Evolutionary conservation across 2,888 invertebrate species (phyloP), one percentile per base, ranked within the genome.

Genomic region (Augiades crinisus): DNA sequence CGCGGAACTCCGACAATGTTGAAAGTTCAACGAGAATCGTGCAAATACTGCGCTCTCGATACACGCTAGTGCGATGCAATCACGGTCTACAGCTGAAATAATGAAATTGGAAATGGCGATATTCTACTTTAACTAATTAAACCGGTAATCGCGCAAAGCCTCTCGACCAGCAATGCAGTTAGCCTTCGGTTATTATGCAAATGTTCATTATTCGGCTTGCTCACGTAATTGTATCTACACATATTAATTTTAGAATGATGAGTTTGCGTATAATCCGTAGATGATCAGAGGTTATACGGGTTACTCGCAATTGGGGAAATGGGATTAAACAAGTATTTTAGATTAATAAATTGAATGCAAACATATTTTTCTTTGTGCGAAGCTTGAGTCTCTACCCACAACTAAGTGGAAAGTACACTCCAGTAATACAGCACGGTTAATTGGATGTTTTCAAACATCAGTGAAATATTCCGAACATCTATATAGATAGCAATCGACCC

Each of bases 91-190:
- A 38, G 27, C 19, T 47, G 19, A 30, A 30, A 27, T 38, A 47
- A 38, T 38, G 47, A 47, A 47, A 47, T 37, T 38, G 37, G 37
- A 38, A 37, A 38, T 47, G 38, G 19, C 37, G 13, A 47, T 30
- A 47, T 19, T 19, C 27, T 27, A 14, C 33, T 46, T 27, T 14
- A 30, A 37, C 33, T 49, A 49, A 49, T 49, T 49, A 49, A 41
- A 49, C 33, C 21, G 22, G 49, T 49, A 40, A 49, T 41, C 22
- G 17, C 24, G n/a, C 31, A 41, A 5, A 45, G 36, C 41, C 27
- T 7, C 24, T 49, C 17, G 19, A 10, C 17, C 36, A 51, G 49
- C 36, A 40, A 36, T 55, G 17, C 36, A 33, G 41, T 44, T 41
- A 43, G 33, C 34, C 19, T 14, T 14, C 21, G 24, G 40, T 37